Evolutionary conservation across 2,888 invertebrate genomes (phyloP).

Genomic region (Synergus itoensis): DNA sequence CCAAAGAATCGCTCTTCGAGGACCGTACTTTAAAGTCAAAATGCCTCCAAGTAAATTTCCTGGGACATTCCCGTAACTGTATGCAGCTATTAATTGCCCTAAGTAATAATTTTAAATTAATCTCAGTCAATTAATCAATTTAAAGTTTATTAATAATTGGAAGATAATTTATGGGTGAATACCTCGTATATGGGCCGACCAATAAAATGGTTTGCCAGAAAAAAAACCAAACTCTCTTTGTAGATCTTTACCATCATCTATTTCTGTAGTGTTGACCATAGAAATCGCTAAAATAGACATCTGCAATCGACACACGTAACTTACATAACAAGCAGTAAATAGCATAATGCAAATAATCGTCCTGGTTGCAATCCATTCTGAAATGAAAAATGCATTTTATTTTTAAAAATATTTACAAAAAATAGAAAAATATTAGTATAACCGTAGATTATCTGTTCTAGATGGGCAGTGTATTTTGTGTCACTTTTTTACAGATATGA

Average conservation of each 20-base stretch:
- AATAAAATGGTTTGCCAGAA: background rate
- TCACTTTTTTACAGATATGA: background rate
- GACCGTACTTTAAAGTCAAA: constrained; percentile 66
- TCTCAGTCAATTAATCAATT: background rate
- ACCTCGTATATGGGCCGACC: background rate
- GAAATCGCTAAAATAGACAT: constrained; percentile 81
- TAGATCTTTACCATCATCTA: background rate
- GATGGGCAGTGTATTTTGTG: too few species aligned
- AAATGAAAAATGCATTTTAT: constrained; percentile 43
- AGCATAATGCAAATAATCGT: constrained; percentile 83
- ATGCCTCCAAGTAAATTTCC: constrained; percentile 71
- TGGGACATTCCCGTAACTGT: constrained; percentile 70
- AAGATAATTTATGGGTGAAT: background rate
- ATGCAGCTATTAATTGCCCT: constrained; percentile 69
- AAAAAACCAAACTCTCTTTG: constrained; percentile 44
- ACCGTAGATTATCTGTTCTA: too few species aligned
- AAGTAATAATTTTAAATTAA: constrained; percentile 17
- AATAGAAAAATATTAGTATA: too few species aligned
- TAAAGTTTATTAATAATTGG: background rate
- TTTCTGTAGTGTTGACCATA: constrained; percentile 61
- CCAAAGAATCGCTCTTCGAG: constrained; percentile 67
- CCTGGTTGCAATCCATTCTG: constrained; percentile 80
- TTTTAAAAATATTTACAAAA: background rate
- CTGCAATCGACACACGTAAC: constrained; percentile 87
- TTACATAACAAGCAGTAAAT: constrained; percentile 86